Evolutionary conservation across 2,113 vertebrate species (phyloP).

Genomic region (Loxodonta africana): DNA sequence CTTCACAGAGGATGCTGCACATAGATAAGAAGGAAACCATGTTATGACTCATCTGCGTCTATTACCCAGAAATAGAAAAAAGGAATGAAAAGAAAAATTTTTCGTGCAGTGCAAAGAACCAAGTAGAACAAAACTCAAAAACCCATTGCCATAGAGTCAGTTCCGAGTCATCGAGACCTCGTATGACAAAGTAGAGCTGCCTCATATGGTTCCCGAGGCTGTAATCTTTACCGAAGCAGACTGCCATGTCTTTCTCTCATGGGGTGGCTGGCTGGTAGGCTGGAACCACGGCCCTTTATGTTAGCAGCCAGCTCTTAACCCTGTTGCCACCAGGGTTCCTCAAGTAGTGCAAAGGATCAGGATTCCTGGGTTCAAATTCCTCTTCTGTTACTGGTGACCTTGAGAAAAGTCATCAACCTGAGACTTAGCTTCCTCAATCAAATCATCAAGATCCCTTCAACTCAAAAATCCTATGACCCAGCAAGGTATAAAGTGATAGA

Average conservation of each 20-base stretch:
- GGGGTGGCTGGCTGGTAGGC: not conserved
- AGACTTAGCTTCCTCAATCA: not conserved
- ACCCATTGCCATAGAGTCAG: not conserved
- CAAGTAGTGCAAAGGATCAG: not conserved
- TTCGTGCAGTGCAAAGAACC: not conserved
- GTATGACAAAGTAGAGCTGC: not conserved
- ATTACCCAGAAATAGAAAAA: not conserved
- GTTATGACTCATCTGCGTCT: not conserved
- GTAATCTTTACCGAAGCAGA: not conserved
- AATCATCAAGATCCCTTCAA: not conserved
- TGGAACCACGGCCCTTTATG: not conserved
- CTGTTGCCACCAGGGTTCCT: not conserved
- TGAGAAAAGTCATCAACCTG: not conserved
- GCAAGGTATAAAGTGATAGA: not conserved
- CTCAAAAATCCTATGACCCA: not conserved
- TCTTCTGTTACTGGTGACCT: not conserved
- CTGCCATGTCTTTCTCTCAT: not conserved
- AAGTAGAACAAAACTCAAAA: not conserved
- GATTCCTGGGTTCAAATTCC: not conserved
- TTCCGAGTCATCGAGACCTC: not conserved
- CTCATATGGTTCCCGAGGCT: not conserved
- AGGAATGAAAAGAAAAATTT: not conserved
- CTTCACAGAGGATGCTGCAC: not conserved
- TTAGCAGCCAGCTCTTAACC: not conserved
- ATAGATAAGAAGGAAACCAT: not conserved